phyloP scores from a whole-genome alignment of 2,797 vertebrate genomes.

The Pangasius krempfi region DNA sequence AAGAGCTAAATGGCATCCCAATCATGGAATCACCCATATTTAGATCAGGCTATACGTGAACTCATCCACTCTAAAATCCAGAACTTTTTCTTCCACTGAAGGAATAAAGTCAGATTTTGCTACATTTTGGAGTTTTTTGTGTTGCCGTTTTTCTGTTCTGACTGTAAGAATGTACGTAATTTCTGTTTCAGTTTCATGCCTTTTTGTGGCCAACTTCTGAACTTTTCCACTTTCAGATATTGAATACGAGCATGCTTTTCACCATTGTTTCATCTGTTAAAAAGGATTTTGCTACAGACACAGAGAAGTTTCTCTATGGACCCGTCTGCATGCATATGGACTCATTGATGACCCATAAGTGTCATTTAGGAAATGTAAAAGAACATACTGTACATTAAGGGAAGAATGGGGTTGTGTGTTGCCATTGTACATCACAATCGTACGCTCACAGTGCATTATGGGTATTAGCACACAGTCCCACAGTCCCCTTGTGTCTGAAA shows the following conservation, averaged over 20 bases:
- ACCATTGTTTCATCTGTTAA: background rate
- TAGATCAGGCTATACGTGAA: background rate
- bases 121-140: background rate
- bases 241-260: background rate
- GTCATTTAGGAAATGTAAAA: conserved; percentile 6
- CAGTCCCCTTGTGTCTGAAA: background rate
- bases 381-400: background rate
- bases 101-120: background rate
- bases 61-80: background rate
- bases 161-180: background rate
- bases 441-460: background rate
- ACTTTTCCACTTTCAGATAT: background rate
- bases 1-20: background rate
- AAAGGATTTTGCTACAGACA: background rate
- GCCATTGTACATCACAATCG: background rate
- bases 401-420: conserved; percentile 3
- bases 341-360: background rate
- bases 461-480: background rate
- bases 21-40: background rate
- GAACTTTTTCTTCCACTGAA: background rate
- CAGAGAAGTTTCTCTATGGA: background rate
- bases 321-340: too few species aligned
- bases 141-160: background rate
- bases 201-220: background rate
- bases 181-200: background rate